These are phyloP conservation scores for Leucosticte australis DNA, from an alignment of 2,113 vertebrate genomes.

Conservation along the genomic window DNA sequence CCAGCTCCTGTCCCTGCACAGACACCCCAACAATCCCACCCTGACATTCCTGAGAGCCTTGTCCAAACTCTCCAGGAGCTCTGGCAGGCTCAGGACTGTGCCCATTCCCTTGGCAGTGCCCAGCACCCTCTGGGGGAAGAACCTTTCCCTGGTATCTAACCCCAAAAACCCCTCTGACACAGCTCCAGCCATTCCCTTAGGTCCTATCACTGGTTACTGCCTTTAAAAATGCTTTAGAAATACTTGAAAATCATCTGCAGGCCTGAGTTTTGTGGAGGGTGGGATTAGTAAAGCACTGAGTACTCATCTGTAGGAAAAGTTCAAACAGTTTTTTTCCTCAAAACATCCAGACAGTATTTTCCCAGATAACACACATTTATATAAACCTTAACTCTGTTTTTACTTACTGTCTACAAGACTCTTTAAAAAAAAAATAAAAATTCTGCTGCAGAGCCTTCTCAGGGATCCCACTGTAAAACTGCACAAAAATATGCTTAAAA, in stretches of 20 bases:
- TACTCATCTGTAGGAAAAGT: neutral
- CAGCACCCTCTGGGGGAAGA: neutral
- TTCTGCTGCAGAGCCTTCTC: neutral
- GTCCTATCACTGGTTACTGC: neutral
- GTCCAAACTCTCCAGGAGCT: neutral
- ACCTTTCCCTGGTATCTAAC: neutral
- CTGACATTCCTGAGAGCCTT: accelerated
- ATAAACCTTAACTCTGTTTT: neutral
- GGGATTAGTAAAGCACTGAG: neutral
- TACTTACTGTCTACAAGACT: neutral
- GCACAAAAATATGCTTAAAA: neutral
- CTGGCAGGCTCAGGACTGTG: accelerated
- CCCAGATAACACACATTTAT: neutral
- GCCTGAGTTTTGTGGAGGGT: neutral
- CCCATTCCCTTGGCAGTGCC: neutral
- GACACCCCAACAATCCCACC: neutral
- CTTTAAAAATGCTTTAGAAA: neutral
- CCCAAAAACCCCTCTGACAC: neutral
- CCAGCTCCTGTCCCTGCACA: neutral
- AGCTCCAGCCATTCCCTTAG: neutral
- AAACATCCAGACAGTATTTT: neutral
- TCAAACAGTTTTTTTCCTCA: neutral
- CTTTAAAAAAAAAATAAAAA: too few relatives aligned
- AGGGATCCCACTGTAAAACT: neutral
- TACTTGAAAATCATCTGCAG: neutral